phyloP scores from a whole-genome alignment of 1,140 invertebrate species.

The Meloidogyne hapla region DNA sequence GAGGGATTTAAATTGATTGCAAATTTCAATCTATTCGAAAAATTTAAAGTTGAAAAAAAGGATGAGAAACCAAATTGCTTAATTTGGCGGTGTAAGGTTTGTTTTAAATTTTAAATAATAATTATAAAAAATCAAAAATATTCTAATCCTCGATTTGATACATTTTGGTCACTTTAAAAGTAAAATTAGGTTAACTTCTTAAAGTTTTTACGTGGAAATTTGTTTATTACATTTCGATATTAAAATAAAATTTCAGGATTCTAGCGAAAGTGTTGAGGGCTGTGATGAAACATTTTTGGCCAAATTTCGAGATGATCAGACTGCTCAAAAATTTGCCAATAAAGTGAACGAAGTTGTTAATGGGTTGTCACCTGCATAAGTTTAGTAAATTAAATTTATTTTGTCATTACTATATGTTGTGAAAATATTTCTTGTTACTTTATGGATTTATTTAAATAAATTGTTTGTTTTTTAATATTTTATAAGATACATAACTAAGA shows the following conservation, averaged over 20 bases:
- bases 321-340: neutral
- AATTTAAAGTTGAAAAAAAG: conserved; percentile 7
- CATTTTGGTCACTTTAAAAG: neutral
- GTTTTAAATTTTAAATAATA: neutral
- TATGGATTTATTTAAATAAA: too few relatives aligned
- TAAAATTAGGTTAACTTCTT: too few relatives aligned
- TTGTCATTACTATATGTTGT: neutral
- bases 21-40: conserved; percentile 52
- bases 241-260: conserved; percentile 21
- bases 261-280: neutral
- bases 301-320: conserved; percentile 11
- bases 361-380: neutral
- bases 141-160: too few relatives aligned
- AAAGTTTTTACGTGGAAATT: too few relatives aligned
- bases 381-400: neutral
- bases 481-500: too few relatives aligned
- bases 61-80: conserved; percentile 14
- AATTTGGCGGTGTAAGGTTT: conserved; percentile 19
- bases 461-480: too few relatives aligned
- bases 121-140: neutral
- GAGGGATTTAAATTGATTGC: conserved; percentile 68
- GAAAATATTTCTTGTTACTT: neutral
- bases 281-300: conserved; percentile 20
- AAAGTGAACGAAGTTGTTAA: conserved; percentile 7
- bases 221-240: too few relatives aligned